Evolutionary conservation across 92 coral and sea anemone genomes (phyloP), one percentile per base, ranked within the genome.

Genomic region (Micromussa lordhowensis): DNA sequence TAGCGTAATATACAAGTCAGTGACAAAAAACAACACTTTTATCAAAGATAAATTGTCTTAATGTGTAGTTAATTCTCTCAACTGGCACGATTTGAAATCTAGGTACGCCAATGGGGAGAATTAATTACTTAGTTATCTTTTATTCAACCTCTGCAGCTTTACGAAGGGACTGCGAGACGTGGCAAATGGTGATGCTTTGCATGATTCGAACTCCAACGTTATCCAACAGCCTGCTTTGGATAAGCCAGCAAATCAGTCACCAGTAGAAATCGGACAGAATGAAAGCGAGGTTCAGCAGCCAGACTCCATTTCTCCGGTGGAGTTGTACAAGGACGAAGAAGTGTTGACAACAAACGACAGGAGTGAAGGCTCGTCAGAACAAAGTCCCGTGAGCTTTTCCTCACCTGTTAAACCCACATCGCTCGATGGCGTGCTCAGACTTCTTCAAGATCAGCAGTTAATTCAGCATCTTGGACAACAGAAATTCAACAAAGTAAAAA

Each of bases 361-460:
- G 14, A 53, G 57, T 48, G 80, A 80, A 70, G 85, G 24, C 13
- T 79, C 68, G 29, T 21, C 82, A 21, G n/a, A 49, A 55, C 86
- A n/a, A 53, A 53, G 70, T 17, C 26, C 64, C 31, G 73, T 28
- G 58, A 85, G 5, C 21, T 75, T 71, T 13, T 22, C 66, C 49
- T 74, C 77, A 3, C 34, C 68, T 51, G 11, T 32, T 22, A 77
- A 66, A 82, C 89, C 94, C 26, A 96, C 99, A 7, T 94, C 98
- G 21, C 89, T 97, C 31, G 97, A 96, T 72, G 97, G 94, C 36
- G 99, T 97, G 4, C 84, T 97, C 0, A 92, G 83, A 58, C 95
- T 97, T 53, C 96, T 97, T 40, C 98, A 95, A 77, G 99, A 97
- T 82, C 98, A 97, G 80, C 94, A 90, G 53, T 77, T 93, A 19